Conservation (phyloP, 2,888 invertebrate genomes). For the Tipula confusa region DNA sequence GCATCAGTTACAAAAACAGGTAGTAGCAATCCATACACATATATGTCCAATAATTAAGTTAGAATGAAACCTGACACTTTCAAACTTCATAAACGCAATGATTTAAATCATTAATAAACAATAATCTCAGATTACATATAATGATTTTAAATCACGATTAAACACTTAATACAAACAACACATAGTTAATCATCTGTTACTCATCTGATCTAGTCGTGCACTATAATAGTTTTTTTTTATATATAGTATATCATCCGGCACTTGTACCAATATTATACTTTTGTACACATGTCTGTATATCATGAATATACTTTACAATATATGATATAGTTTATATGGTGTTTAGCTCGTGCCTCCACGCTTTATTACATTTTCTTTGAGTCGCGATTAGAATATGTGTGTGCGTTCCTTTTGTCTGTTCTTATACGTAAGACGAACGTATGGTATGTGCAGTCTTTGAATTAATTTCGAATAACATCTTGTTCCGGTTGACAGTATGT, state of each 20-base stretch:
- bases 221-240: not conserved
- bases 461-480: not conserved
- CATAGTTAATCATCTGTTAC: not conserved
- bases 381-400: too few species aligned
- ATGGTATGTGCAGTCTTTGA: not conserved
- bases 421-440: too few species aligned
- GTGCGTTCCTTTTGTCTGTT: too few species aligned
- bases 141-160: not conserved
- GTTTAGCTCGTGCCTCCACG: constrained; percentile 16
- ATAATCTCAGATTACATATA: not conserved
- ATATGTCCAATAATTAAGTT: too few species aligned
- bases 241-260: not conserved
- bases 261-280: not conserved
- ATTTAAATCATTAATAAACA: not conserved
- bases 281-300: not conserved
- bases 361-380: not conserved
- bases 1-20: too few species aligned
- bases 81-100: too few species aligned
- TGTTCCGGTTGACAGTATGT: constrained; percentile 8
- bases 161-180: not conserved
- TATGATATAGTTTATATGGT: not conserved
- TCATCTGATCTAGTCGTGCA: not conserved
- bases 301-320: not conserved
- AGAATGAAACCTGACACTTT: too few species aligned
- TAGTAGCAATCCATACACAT: too few species aligned